Evolutionary conservation across 1,140 invertebrate species (phyloP), one percentile per base, ranked within the genome.

Genomic region (Caenorhabditis remanei): DNA sequence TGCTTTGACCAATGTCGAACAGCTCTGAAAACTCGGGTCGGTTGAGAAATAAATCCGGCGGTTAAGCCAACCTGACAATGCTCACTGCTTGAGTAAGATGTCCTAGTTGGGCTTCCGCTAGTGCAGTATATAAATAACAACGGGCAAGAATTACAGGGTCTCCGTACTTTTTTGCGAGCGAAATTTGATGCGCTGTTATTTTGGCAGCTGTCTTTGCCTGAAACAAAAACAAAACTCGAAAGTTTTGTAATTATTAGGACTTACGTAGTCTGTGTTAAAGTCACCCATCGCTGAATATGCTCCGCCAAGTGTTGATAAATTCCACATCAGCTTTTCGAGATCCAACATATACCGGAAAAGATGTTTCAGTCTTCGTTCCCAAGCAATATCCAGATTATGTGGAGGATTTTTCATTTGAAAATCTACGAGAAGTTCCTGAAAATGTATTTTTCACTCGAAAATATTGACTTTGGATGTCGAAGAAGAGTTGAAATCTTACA

Each of bases 271-370:
- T 16, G 46, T 24, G 41, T 87, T 75, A 21, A 79, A 87, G 65
- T 87, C 86, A 9, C 75, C 86, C 75, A 83, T 83, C 3, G 86
- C 67, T 19, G 86, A 87, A 53, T 79, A 87, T 8, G 86, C 86
- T 11, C 86, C 86, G 5, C 86, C 86, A 19, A 87, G 71, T 4
- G 86, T 87, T 11, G 86, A 87, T 19, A 87, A 32, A 83, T 87
- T 87, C 86, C 86, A 87, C 53, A 87, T 55, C 14, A 87, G 55
- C 24, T 71, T 56, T 71, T 87, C 86, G n/a, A 83, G 32, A 63
- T 87, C 79, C n/a, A 83, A 50, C 53, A 65, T 46, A 41, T 79
- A 79, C 9, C 71, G 71, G 21, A 50, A 79, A 2, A 50, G 46
- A 53, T 79, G 46, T 50, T 79, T 79, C n/a, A 79, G 13, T 13